phyloP scores from a whole-genome alignment of 2,888 invertebrate genomes.

The Parthenolecanium corni region DNA sequence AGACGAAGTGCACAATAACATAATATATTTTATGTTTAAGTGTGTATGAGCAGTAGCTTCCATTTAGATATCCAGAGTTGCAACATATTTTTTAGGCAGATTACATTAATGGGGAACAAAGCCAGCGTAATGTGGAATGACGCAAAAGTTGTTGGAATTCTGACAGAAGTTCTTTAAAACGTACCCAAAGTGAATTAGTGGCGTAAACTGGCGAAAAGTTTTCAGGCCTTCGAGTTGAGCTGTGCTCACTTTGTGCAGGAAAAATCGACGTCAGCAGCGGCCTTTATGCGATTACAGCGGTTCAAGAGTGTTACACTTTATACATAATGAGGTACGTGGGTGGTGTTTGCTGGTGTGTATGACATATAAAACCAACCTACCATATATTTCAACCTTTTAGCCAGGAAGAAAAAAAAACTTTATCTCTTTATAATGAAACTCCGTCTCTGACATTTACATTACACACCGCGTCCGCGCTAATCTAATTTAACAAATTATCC shows the following conservation, averaged over 20 bases:
- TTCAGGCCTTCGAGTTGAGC: not conserved
- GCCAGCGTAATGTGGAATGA: constrained; percentile 7
- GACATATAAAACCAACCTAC: constrained; percentile 15
- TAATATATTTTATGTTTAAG: too few relatives aligned
- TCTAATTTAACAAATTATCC: constrained; percentile 9
- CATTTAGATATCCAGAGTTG: too few relatives aligned
- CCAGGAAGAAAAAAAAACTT: constrained; percentile 1
- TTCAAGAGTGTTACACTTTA: constrained; percentile 13
- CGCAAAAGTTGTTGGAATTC: constrained; percentile 12
- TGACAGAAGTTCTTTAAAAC: constrained; percentile 12
- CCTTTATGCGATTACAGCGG: constrained; percentile 14
- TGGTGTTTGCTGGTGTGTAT: constrained; percentile 13
- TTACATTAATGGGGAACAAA: not conserved
- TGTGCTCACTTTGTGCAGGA: not conserved
- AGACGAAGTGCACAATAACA: too few relatives aligned
- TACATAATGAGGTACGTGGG: not conserved
- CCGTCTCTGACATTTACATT: constrained; percentile 8
- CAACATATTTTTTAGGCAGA: too few relatives aligned
- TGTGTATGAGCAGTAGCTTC: too few relatives aligned
- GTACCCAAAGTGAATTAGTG: constrained; percentile 12
- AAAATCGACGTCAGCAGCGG: not conserved
- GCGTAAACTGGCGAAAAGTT: constrained; percentile 13
- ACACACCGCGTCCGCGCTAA: not conserved
- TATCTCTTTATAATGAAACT: constrained; percentile 15
- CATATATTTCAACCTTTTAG: constrained; percentile 12